These are phyloP conservation scores for Nemoura dubitans DNA, from an alignment of 2,888 invertebrate species.

Conservation along the genomic window DNA sequence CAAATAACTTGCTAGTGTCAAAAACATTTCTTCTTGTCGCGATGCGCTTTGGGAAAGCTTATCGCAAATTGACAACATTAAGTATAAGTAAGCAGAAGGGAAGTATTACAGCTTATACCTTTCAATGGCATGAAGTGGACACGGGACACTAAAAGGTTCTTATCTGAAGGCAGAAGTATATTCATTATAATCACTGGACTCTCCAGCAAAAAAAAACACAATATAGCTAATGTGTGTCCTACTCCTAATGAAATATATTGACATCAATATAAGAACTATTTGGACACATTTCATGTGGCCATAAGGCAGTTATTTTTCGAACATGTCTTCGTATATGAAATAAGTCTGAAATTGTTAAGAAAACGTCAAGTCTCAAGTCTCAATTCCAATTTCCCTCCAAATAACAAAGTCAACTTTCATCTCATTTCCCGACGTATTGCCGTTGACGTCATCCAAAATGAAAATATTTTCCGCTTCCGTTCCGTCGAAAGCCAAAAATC, in stretches of 20 bases:
- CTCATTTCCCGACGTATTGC: neutral
- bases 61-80: conserved; percentile 16
- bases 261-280: neutral
- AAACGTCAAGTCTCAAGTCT: conserved; percentile 12
- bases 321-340: neutral
- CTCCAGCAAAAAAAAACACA: neutral
- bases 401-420: neutral
- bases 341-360: neutral
- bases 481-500: conserved; percentile 3
- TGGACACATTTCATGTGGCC: neutral
- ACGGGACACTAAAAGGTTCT: neutral
- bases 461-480: conserved; percentile 12
- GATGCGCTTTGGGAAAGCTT: neutral
- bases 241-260: neutral
- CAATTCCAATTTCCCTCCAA: conserved; percentile 12
- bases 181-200: neutral
- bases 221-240: neutral
- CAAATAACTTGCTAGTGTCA: conserved; percentile 8
- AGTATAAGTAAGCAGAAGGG: neutral
- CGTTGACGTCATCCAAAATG: conserved; percentile 12
- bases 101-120: neutral
- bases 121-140: neutral
- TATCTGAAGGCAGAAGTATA: neutral
- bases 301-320: too few relatives aligned
- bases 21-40: neutral